A percentile compares a stretch with the other conserved stretches of the same genome.
These are phyloP conservation scores for Benitochromis conjunctus DNA, from an alignment of 2,113 vertebrate genomes.

Conservation along the genomic window DNA sequence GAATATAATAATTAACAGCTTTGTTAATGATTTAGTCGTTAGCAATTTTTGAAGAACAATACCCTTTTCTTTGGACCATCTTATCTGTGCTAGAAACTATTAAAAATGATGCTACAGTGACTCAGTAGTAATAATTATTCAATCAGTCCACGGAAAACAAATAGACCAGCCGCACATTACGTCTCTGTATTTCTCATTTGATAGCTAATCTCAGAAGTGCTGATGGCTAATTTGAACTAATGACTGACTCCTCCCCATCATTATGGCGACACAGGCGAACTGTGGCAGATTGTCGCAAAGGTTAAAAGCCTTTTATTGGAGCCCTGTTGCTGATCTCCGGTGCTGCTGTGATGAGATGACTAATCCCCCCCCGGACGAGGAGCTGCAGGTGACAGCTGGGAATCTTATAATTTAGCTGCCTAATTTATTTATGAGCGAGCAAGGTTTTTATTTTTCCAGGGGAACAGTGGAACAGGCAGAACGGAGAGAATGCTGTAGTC, in stretches of 20 bases:
- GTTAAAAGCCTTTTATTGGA: conserved; percentile 41
- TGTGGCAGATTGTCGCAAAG: conserved; percentile 52
- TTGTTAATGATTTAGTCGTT: conserved; percentile 22
- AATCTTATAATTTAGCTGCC: conserved; percentile 1
- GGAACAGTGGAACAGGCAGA: background rate
- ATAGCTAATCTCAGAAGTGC: background rate
- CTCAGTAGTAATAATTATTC: background rate
- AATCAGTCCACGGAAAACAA: background rate
- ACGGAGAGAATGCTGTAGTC: background rate
- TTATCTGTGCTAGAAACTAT: background rate
- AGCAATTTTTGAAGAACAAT: background rate
- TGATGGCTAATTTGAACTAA: background rate
- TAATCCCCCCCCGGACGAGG: background rate
- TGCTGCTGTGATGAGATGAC: background rate
- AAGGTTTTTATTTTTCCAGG: background rate
- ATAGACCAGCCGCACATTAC: background rate
- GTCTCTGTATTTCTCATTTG: background rate
- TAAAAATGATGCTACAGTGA: background rate
- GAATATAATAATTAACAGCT: conserved; percentile 19
- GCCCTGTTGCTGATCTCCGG: background rate
- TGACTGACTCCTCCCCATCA: conserved; percentile 5
- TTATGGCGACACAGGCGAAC: background rate
- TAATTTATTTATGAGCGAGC: background rate
- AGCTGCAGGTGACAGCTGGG: background rate
- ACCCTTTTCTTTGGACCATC: background rate